Evolutionary conservation across 2,888 invertebrate species (phyloP), one percentile per base, ranked within the genome.

Genomic region (Coremacera marginata): DNA sequence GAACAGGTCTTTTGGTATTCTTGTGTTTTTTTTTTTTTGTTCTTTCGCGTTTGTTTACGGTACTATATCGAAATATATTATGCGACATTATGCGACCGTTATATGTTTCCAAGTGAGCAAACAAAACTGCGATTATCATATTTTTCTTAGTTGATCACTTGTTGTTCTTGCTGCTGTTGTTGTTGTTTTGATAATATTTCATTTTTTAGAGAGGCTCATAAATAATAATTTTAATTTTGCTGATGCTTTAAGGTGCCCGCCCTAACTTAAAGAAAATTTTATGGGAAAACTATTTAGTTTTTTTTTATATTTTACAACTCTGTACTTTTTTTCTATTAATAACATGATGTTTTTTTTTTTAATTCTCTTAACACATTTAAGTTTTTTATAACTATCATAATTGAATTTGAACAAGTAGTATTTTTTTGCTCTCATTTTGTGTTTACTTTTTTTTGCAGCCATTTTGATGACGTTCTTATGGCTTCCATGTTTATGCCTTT

Each of bases 71-170:
- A 70, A 57, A 55, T 57, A 37, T 60, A 60, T 60, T 57, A n/a
- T 55, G 37, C 11, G n/a, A 71, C 57, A 37, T 70, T 57, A 70
- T 34, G 70, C 57, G 55, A 57, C 44, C 70, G 77, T 71, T 73
- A 78, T 75, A 75, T 77, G 71, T 79, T 70, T 73, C 73, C 73
- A 76, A 81, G 76, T 79, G 79, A 77, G 73, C 81, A 63, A 63
- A 73, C 73, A 63, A 52, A 63, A 34, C 34, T 22, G 63, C 73
- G 73, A 73, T 73, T 73, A 73, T 65, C 73, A 73, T 73, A 73
- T 73, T 73, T 73, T 73, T 73, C 73, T 65, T 65, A 73, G 63
- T 73, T 73, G 63, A 73, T 52, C 63, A 63, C n/a, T 14, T 27
- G 25, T 55, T 70, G 49, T 73, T 73, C 19, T 51, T 67, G 67